Evolutionary conservation across 1,140 invertebrate genomes (phyloP).

Genomic region (Amphibalanus amphitrite): DNA sequence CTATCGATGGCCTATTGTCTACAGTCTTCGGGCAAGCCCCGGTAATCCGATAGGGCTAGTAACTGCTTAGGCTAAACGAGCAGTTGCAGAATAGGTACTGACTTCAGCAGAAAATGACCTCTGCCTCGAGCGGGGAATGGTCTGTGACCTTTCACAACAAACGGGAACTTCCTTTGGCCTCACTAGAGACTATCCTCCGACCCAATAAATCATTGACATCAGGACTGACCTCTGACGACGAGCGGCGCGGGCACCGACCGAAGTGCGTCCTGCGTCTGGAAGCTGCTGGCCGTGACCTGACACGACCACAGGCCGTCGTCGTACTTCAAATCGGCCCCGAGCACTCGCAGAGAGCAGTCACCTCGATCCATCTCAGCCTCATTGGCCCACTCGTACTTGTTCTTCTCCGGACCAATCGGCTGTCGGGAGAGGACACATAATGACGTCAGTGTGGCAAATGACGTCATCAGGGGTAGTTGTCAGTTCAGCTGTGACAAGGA

Average conservation of each 20-base stretch:
- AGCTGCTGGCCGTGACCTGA: constrained; percentile 59
- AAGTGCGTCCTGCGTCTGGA: constrained; percentile 58
- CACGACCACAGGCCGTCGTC: constrained; percentile 85
- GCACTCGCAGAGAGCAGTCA: constrained; percentile 69
- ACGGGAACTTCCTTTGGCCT: no score
- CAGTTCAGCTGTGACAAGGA: no score
- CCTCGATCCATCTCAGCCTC: constrained; percentile 24
- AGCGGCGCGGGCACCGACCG: constrained; percentile 61
- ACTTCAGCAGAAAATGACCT: no score
- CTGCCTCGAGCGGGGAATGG: no score
- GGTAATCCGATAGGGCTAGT: no score
- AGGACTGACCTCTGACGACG: constrained; percentile 55
- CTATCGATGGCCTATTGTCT: no score
- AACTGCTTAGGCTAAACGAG: no score
- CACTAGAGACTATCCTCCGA: no score
- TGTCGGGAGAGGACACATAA: neutral
- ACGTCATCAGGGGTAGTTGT: no score
- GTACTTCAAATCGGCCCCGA: constrained; percentile 59
- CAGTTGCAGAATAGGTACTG: no score
- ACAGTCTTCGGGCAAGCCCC: no score
- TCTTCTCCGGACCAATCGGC: constrained; percentile 19
- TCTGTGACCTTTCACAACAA: neutral
- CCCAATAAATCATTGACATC: neutral
- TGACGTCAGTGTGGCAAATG: no score
- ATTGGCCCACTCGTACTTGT: constrained; percentile 64